These are phyloP conservation scores for Plotosus lineatus DNA, from an alignment of 2,113 vertebrate species.

Conservation along the genomic window DNA sequence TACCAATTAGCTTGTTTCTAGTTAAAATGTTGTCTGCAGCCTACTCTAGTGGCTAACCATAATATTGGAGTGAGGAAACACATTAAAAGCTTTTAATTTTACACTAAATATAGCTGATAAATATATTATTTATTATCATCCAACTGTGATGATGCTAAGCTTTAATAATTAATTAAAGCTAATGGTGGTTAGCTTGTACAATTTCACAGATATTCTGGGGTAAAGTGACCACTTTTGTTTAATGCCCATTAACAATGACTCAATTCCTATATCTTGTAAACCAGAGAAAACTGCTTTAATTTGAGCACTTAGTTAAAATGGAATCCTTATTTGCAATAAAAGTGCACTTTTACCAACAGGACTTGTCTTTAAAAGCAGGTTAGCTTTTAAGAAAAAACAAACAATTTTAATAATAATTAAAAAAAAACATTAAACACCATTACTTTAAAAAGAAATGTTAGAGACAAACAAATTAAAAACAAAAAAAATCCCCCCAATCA, in stretches of 20 bases:
- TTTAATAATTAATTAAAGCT: slow-evolving; percentile 13
- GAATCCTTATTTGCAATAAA: slow-evolving; percentile 30
- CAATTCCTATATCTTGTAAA: slow-evolving; percentile 1
- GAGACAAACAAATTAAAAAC: slow-evolving; percentile 1
- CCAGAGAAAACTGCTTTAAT: slow-evolving; percentile 15
- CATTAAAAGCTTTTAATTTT: background rate
- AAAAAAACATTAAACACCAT: slow-evolving; percentile 26
- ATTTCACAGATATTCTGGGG: background rate
- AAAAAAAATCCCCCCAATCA: background rate
- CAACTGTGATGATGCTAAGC: background rate
- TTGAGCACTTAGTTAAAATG: slow-evolving; percentile 5
- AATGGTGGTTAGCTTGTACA: background rate
- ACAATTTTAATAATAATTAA: background rate
- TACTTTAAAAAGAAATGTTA: slow-evolving; percentile 33
- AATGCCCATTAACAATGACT: background rate
- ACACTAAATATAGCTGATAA: background rate
- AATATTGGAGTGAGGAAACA: background rate
- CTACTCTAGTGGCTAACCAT: background rate
- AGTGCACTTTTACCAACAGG: slow-evolving; percentile 21
- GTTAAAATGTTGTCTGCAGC: background rate
- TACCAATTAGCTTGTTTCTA: too few species aligned
- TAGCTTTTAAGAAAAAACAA: slow-evolving; percentile 16
- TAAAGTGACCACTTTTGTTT: background rate
- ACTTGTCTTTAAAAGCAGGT: background rate
- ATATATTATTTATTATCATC: background rate